Conservation (phyloP, 2,888 invertebrate genomes). For the Iselma pallidipennis region DNA sequence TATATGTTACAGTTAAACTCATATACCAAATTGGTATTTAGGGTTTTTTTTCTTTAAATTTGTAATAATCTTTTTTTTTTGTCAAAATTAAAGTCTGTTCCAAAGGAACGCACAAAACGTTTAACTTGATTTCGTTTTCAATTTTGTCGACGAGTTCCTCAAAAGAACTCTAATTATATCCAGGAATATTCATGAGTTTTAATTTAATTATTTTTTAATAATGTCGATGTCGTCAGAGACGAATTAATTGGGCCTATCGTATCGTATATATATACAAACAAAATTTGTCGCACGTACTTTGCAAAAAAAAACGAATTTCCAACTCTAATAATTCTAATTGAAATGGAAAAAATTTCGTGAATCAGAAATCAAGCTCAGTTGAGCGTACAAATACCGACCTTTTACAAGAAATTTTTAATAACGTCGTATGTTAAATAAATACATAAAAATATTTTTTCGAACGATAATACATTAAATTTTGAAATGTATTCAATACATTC, state of each 20-base stretch:
- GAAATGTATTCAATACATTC: neutral
- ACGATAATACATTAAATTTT: neutral
- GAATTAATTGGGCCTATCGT: neutral
- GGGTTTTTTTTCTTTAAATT: neutral
- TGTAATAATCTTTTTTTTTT: neutral
- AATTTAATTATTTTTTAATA: conserved; percentile 10
- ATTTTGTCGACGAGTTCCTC: neutral
- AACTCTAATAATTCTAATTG: too few relatives aligned
- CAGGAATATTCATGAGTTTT: conserved; percentile 7
- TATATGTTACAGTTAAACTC: too few relatives aligned
- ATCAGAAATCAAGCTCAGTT: too few relatives aligned
- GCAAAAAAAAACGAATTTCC: too few relatives aligned
- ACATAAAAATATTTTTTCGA: too few relatives aligned
- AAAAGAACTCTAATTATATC: conserved; percentile 5
- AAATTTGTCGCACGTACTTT: too few relatives aligned
- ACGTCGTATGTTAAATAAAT: too few relatives aligned
- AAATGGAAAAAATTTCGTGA: too few relatives aligned
- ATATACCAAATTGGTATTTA: too few relatives aligned
- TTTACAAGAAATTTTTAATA: neutral
- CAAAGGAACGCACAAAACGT: neutral
- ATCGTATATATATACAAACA: neutral
- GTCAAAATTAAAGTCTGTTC: neutral
- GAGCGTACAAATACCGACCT: too few relatives aligned
- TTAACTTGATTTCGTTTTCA: neutral
- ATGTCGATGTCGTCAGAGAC: neutral